Conservation (phyloP, 2,797 vertebrate species). For the Notamacropus eugenii region DNA sequence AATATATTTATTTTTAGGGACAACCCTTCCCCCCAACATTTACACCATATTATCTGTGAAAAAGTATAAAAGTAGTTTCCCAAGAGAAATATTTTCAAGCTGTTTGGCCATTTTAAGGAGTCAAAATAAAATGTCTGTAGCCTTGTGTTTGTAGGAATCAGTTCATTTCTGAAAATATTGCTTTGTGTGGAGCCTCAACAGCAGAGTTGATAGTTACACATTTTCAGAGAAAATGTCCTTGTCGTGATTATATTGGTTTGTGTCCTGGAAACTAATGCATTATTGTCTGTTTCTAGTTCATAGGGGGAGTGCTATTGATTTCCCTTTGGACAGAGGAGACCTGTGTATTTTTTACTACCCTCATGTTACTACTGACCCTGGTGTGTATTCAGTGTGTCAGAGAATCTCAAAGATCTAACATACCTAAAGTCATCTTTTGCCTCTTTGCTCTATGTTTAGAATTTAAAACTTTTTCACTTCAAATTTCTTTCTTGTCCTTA, state of each 20-base stretch:
- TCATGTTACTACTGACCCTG: neutral
- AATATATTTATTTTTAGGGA: neutral
- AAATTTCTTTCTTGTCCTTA: neutral
- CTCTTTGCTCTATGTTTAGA: neutral
- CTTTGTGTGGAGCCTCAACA: conserved; percentile 29
- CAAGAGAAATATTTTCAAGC: neutral
- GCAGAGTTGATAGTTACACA: conserved; percentile 27
- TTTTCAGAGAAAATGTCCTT: conserved; percentile 26
- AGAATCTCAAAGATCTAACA: neutral
- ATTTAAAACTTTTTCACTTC: neutral
- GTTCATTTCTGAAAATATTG: conserved; percentile 20
- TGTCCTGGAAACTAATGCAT: neutral
- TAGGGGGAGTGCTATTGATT: neutral
- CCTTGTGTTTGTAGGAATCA: conserved; percentile 4
- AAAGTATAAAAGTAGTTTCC: neutral
- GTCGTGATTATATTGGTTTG: conserved; percentile 21
- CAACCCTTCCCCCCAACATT: neutral
- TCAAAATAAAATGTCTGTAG: conserved; percentile 12
- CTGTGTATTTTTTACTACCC: neutral
- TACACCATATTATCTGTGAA: neutral
- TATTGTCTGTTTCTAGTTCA: neutral
- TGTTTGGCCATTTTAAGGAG: conserved; percentile 4
- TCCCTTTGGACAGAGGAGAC: neutral
- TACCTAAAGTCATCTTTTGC: neutral
- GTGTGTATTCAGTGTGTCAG: neutral